These are phyloP conservation scores for Oxycera nigricornis DNA, from an alignment of 2,888 invertebrate species.

Conservation along the genomic window DNA sequence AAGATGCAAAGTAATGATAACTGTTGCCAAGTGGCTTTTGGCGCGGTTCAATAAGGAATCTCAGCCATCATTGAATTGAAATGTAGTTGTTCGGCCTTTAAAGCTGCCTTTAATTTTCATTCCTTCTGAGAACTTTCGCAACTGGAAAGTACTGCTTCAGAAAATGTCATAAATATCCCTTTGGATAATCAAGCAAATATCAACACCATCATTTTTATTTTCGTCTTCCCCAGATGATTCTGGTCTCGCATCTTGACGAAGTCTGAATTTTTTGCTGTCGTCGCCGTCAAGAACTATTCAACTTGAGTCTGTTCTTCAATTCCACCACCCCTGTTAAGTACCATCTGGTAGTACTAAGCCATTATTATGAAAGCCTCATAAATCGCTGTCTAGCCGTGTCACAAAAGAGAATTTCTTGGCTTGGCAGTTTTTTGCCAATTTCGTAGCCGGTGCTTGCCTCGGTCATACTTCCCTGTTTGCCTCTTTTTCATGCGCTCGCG, in stretches of 20 bases:
- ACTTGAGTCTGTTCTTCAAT: constrained; percentile 35
- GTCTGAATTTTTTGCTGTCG: too few relatives aligned
- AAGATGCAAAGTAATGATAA: too few relatives aligned
- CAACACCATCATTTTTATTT: background rate
- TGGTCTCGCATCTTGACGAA: too few relatives aligned
- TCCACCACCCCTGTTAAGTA: constrained; percentile 27
- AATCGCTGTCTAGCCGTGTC: constrained; percentile 40
- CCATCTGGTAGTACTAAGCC: constrained; percentile 37
- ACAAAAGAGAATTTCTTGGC: constrained; percentile 39
- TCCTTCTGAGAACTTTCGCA: too few relatives aligned
- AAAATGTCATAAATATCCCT: background rate
- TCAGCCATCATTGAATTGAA: too few relatives aligned
- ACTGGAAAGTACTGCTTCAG: too few relatives aligned
- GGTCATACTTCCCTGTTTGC: background rate
- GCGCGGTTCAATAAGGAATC: too few relatives aligned
- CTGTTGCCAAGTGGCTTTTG: too few relatives aligned
- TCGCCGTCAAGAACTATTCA: constrained; percentile 26
- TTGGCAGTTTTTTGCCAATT: constrained; percentile 23
- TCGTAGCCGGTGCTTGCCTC: background rate
- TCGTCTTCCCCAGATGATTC: background rate
- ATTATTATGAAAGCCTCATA: constrained; percentile 40
- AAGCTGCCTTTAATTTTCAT: too few relatives aligned
- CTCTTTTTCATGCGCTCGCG: too few relatives aligned
- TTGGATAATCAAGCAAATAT: background rate
- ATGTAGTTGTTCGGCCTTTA: too few relatives aligned